phyloP scores from a whole-genome alignment of 2,797 vertebrate species.

The Megalops cyprinoides region DNA sequence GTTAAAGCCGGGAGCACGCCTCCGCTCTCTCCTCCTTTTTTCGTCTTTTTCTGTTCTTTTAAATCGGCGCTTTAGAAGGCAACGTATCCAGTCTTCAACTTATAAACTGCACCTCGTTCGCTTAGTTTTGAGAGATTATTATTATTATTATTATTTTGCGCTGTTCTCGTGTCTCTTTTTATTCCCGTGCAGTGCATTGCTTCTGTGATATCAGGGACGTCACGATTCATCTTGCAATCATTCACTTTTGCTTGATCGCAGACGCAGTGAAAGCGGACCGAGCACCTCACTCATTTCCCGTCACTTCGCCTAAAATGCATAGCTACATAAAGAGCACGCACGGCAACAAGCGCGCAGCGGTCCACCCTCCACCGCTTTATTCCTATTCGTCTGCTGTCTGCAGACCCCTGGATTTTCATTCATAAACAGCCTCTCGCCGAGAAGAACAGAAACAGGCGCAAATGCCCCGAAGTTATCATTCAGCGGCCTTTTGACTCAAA shows the following conservation, averaged over 20 bases:
- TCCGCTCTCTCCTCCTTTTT: conserved; percentile 14
- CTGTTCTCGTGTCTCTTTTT: conserved; percentile 3
- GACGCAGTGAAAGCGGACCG: neutral
- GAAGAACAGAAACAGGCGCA: conserved; percentile 8
- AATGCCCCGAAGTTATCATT: neutral
- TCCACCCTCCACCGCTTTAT: conserved; percentile 5
- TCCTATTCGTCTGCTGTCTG: conserved; percentile 12
- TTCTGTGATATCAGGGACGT: neutral
- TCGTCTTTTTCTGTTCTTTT: conserved; percentile 7
- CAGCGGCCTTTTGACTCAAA: conserved; percentile 20
- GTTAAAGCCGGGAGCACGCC: conserved; percentile 15
- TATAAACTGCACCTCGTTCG: neutral
- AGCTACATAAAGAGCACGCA: neutral
- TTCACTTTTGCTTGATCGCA: neutral
- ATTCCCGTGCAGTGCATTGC: neutral
- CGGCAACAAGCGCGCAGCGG: neutral
- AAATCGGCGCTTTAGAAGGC: neutral
- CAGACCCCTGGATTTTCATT: conserved; percentile 52
- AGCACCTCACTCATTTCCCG: conserved; percentile 13
- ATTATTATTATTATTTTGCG: no score
- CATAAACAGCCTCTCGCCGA: conserved; percentile 51
- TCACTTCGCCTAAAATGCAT: conserved; percentile 9
- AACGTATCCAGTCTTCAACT: neutral
- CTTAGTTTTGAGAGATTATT: neutral
- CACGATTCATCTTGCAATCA: conserved; percentile 6